phyloP scores from a whole-genome alignment of 2,888 invertebrate species.

The Plagodis pulveraria region DNA sequence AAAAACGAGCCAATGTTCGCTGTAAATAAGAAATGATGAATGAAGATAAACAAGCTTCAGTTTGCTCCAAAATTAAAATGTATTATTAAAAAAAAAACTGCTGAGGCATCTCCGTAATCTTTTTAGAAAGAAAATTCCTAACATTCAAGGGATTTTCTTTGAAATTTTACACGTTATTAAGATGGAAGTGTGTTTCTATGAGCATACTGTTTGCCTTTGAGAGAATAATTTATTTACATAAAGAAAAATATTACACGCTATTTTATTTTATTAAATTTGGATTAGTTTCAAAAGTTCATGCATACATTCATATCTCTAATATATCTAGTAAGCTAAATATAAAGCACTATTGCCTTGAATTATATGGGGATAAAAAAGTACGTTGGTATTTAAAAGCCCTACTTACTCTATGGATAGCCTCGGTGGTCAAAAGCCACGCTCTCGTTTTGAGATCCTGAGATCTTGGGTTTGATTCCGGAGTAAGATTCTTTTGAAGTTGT shows the following conservation, averaged over 20 bases:
- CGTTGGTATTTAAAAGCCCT: too few species aligned
- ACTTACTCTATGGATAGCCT: too few species aligned
- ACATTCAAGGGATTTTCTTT: slow-evolving; percentile 23
- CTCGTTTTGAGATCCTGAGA: too few species aligned
- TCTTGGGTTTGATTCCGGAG: too few species aligned
- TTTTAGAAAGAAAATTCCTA: slow-evolving; percentile 23
- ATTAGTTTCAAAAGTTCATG: too few species aligned
- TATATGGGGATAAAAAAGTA: too few species aligned
- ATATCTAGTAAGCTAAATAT: too few species aligned
- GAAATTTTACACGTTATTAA: slow-evolving; percentile 29
- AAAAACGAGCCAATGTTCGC: slow-evolving; percentile 15
- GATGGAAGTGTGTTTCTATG: slow-evolving; percentile 28
- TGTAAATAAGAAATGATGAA: slow-evolving; percentile 21
- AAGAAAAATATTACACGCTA: slow-evolving; percentile 6
- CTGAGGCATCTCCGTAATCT: slow-evolving; percentile 29
- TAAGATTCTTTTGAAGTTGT: too few species aligned
- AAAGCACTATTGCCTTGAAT: too few species aligned
- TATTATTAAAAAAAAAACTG: slow-evolving; percentile 24
- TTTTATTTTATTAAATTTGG: too few species aligned
- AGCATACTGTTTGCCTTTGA: slow-evolving; percentile 2
- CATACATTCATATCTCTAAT: too few species aligned
- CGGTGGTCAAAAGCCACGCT: too few species aligned
- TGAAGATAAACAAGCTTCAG: slow-evolving; percentile 23
- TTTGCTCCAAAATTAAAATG: slow-evolving; percentile 25
- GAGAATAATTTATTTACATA: slow-evolving; percentile 23